These are phyloP conservation scores for Cheilinus undulatus DNA, from an alignment of 2,113 vertebrate genomes.

Conservation along the genomic window DNA sequence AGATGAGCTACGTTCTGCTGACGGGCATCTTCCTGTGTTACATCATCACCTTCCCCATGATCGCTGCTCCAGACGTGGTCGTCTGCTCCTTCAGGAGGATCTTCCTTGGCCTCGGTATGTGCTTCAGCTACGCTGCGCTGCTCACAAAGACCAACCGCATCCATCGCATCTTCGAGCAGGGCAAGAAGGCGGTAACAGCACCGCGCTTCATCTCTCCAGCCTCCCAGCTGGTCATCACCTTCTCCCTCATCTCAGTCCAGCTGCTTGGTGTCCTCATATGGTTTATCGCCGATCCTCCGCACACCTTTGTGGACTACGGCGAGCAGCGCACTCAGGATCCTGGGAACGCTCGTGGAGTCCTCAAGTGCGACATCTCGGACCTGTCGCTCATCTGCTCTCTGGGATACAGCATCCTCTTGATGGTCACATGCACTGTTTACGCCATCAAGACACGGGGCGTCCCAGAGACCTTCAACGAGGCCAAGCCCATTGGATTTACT, in stretches of 20 bases:
- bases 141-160: constrained; percentile 98
- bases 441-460: constrained; percentile 98
- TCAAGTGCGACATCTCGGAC: constrained; percentile 98
- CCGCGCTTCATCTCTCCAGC: constrained; percentile 96
- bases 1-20: constrained; percentile 95
- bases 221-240: constrained; percentile 95
- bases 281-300: constrained; percentile 92
- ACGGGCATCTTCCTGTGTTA: constrained; percentile 98
- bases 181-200: constrained; percentile 92
- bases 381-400: constrained; percentile 97
- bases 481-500: constrained; percentile 98
- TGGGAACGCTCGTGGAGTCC: constrained; percentile 89
- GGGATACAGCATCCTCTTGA: constrained; percentile 97
- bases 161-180: constrained; percentile 98
- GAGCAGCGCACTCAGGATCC: constrained; percentile 95
- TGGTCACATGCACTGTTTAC: constrained; percentile 99
- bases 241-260: constrained; percentile 94
- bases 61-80: constrained; percentile 89
- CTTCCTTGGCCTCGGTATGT: constrained; percentile 96
- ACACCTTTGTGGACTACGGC: constrained; percentile 94
- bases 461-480: constrained; percentile 98
- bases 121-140: constrained; percentile 95
- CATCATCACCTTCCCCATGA: constrained; percentile 95
- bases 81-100: constrained; percentile 94
- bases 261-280: constrained; percentile 93